Base-by-base conservation (phyloP, 2,888 invertebrate species). In the Drosophila histrio region DNA sequence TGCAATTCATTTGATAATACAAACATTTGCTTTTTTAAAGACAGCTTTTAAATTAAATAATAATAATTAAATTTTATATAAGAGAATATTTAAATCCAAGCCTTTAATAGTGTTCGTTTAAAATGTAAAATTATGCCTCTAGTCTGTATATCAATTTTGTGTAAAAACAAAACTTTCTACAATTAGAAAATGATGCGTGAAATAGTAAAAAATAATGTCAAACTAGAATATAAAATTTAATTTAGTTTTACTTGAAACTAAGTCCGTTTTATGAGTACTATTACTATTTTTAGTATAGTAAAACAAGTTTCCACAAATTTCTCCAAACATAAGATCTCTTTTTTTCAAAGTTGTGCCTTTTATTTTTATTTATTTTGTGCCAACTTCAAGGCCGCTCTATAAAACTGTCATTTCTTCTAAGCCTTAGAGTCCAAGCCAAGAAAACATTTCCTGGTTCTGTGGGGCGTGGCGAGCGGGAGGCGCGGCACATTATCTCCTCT, bases 401-500 rank as follows among this genome's bases (percentile, higher is more conserved):
- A 75, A 62, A 54, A 39, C 30, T 39, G 36, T 34, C 36, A 50
- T 22, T 38, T 17, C 34, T 24, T 47, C 13, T 24, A 38, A 41
- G 26, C 43, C 30, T 47, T 15, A 41, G 50, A 41, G 50, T 34
- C 30, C 21, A 11, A 24, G 13, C 43, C 9, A 19, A 52, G 41
- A 38, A 47, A 52, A 41, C 46, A 56, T 46, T 72, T 72, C 76
- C 76, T 75, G 63, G 58, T 56, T 69, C 26, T 21, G 19, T 13
- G 15, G 26, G 13, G 24, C 15, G 26, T 0, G 3, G 7, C 7
- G 3, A 8, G 41, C 15, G 7, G 3, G 13, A 32, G 53, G 53
- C 43, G 43, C 44, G 44, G 54, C 54, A 43, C n/a, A 8, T 26
- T 6, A 17, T n/a, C 7, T 22, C 11, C 3, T 2, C 1, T 6